These are phyloP conservation scores for Diceros bicornis DNA, from an alignment of 2,797 vertebrate species.

Conservation along the genomic window DNA sequence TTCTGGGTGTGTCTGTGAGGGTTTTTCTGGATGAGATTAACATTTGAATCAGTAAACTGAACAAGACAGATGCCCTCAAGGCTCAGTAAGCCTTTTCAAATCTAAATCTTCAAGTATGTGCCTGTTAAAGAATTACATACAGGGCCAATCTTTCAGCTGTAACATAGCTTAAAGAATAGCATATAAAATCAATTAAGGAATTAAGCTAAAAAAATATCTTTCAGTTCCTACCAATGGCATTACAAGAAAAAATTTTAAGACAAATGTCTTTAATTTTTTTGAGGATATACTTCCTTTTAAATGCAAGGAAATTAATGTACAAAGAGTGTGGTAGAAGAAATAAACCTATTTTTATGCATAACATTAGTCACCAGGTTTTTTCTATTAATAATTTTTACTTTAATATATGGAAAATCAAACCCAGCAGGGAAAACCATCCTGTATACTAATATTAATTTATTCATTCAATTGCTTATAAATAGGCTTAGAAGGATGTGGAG, in stretches of 20 bases:
- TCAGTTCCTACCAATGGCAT: background rate
- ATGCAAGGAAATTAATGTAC: background rate
- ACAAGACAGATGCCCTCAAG: background rate
- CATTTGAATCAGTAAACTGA: background rate
- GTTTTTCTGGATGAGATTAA: background rate
- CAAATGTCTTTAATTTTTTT: background rate
- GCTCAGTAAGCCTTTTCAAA: background rate
- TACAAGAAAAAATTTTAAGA: background rate
- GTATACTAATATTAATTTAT: background rate
- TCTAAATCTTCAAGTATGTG: background rate
- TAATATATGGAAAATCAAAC: background rate
- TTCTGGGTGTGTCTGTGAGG: too few relatives aligned
- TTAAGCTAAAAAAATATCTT: background rate
- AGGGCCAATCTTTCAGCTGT: background rate
- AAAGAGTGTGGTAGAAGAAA: background rate
- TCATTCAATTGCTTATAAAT: background rate
- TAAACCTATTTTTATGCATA: background rate
- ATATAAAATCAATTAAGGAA: background rate
- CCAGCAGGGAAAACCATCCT: background rate
- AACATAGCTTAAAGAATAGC: background rate
- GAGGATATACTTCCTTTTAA: background rate
- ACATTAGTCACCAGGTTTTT: background rate
- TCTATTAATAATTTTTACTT: background rate
- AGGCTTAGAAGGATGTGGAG: background rate
- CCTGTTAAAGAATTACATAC: background rate